Conservation (phyloP, 2,888 invertebrate genomes). For the Dynastes maya region DNA sequence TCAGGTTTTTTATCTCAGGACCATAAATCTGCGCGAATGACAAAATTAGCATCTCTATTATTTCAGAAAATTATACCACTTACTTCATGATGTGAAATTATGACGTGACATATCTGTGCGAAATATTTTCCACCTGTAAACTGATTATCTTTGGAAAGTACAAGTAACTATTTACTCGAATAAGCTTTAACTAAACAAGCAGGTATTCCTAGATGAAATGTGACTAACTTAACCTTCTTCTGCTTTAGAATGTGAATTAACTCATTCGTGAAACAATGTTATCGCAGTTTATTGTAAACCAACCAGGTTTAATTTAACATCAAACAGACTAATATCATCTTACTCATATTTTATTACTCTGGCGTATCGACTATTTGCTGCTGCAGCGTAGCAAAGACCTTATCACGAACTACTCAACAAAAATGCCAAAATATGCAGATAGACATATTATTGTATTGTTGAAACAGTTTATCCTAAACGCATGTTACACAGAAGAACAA, state of each 20-base stretch:
- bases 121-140: not conserved
- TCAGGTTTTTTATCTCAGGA: no score
- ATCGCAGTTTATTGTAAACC: not conserved
- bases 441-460: not conserved
- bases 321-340: not conserved
- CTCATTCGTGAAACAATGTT: not conserved
- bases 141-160: not conserved
- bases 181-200: not conserved
- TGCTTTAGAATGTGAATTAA: not conserved
- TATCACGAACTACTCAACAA: not conserved
- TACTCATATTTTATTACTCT: not conserved
- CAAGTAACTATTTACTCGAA: not conserved
- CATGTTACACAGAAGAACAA: not conserved
- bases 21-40: no score
- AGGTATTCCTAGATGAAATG: not conserved
- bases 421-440: not conserved
- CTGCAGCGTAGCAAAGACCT: not conserved
- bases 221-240: no score
- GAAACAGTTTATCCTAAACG: not conserved
- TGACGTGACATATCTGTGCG: not conserved
- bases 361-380: not conserved
- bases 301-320: not conserved
- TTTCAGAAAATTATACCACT: no score
- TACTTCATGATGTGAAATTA: not conserved
- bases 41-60: no score